Evolutionary conservation across 2,888 invertebrate species (phyloP), one percentile per base, ranked within the genome.

Genomic region (Clistopyga incitator): DNA sequence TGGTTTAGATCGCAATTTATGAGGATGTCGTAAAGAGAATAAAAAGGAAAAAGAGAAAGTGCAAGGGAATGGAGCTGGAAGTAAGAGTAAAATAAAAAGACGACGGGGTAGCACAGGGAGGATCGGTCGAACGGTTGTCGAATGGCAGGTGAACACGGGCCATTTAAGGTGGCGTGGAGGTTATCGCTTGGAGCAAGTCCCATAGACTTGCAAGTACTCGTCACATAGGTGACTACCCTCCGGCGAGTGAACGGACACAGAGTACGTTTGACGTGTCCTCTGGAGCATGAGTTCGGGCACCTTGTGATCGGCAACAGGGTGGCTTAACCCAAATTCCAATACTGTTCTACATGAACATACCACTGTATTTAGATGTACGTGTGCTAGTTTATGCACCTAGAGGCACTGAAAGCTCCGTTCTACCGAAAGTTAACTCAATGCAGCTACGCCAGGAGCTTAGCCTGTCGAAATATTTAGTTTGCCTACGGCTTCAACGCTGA

Each of bases 401-500:
- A 45, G 25, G 56, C 42, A 56, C 72, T 56, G 72, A 23, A 72
- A 72, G 59, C 72, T 25, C 45, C n/a, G 38, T 25, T 20, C 54
- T 71, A 20, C 8, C 45, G 72, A 29, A 56, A 72, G 72, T 72
- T 72, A 56, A 72, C 56, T 72, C 72, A 56, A 45, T 29, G 34
- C 56, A 18, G 52, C 42, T 18, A 25, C 72, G 25, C 56, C 72
- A 56, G 56, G 18, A 59, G 72, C 72, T 72, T 72, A 72, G 56
- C 42, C 56, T 56, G 72, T 72, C 45, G 45, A 72, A 72, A 72
- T 72, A 72, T 59, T 72, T 72, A 72, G 72, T 72, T 59, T 72
- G 72, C 72, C 56, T 45, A 72, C 56, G 72, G 72, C 59, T 72
- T 59, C 45, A 59, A 59, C 72, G 56, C 56, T 72, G 72, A 59